Evolutionary conservation across 2,113 vertebrate species (phyloP).

Genomic region (Apodemus sylvaticus): DNA sequence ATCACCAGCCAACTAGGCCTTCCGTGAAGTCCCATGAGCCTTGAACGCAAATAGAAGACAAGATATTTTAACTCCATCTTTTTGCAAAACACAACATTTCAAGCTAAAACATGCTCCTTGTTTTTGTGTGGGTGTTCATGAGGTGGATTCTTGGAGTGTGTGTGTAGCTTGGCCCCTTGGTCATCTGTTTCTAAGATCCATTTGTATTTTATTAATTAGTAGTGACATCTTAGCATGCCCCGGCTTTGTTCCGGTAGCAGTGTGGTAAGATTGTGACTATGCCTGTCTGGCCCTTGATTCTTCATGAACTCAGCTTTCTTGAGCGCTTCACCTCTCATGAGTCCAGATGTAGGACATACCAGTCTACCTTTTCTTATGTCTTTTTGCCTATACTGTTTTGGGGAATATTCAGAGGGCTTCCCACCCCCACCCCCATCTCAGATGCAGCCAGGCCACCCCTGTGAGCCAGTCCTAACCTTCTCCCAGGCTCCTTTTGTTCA

Average conservation of each 20-base stretch:
- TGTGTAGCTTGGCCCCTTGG: neutral
- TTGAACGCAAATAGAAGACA: neutral
- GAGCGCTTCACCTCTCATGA: neutral
- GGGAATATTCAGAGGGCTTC: neutral
- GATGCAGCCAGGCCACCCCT: neutral
- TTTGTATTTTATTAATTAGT: neutral
- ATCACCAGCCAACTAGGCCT: neutral
- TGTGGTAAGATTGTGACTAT: neutral
- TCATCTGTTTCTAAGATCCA: neutral
- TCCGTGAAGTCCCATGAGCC: neutral
- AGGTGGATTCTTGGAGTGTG: neutral
- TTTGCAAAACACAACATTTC: neutral
- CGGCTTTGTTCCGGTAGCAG: neutral
- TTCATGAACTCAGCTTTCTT: neutral
- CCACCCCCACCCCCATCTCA: neutral
- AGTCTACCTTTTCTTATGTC: neutral
- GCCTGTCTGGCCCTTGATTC: neutral
- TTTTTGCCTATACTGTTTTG: neutral
- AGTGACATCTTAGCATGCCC: neutral
- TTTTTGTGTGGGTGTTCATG: neutral
- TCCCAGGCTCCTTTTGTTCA: neutral
- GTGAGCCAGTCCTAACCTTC: neutral
- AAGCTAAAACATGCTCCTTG: neutral
- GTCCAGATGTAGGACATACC: neutral
- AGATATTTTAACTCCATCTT: neutral